These are phyloP conservation scores for Osmerus eperlanus DNA, from an alignment of 2,113 vertebrate genomes.

Conservation along the genomic window DNA sequence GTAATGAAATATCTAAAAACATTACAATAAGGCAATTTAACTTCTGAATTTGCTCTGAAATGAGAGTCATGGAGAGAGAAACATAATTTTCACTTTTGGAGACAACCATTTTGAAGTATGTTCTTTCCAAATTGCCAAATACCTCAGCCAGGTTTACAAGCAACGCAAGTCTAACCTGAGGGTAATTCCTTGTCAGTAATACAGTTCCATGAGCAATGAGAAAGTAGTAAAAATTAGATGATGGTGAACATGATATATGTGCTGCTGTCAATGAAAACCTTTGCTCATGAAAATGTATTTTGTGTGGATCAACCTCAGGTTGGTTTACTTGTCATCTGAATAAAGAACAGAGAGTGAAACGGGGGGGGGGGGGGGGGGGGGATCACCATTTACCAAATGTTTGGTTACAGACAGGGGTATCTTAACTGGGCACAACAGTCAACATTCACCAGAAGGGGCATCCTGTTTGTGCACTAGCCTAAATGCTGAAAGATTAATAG, in stretches of 20 bases:
- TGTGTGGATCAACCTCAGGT: background rate
- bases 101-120: conserved; percentile 12
- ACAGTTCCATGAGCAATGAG: conserved; percentile 23
- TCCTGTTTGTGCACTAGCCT: conserved; percentile 31
- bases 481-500: conserved; percentile 58
- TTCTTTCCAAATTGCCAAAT: conserved; percentile 15
- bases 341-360: background rate
- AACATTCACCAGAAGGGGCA: conserved; percentile 33
- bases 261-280: conserved; percentile 35
- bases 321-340: background rate
- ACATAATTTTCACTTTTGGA: conserved; percentile 24
- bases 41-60: background rate
- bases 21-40: background rate
- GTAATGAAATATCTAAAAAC: background rate
- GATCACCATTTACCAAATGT: conserved; percentile 17
- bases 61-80: conserved; percentile 9
- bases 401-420: conserved; percentile 44
- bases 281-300: conserved; percentile 31
- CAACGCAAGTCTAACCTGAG: conserved; percentile 28
- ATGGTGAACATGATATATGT: conserved; percentile 42
- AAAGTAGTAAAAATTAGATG: conserved; percentile 36
- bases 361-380: background rate
- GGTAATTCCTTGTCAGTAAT: conserved; percentile 37
- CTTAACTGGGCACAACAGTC: conserved; percentile 51
- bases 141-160: conserved; percentile 35